These are phyloP conservation scores for Helicolenus hilgendorfi DNA, from an alignment of 2,797 vertebrate genomes.

Conservation along the genomic window DNA sequence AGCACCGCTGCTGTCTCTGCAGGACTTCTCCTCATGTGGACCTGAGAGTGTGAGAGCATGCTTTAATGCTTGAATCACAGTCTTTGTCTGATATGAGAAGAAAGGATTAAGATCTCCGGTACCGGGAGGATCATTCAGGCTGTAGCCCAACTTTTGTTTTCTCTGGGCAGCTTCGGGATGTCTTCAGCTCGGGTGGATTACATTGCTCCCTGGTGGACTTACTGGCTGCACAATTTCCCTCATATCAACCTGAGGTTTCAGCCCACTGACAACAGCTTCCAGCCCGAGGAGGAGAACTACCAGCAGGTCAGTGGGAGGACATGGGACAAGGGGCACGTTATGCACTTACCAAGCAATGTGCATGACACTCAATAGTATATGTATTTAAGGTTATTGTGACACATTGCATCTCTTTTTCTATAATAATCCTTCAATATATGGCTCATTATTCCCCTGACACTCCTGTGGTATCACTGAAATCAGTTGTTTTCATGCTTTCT, in stretches of 20 bases:
- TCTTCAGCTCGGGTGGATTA: conserved; percentile 91
- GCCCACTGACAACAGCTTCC: conserved; percentile 90
- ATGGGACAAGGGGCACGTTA: neutral
- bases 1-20: neutral
- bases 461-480: neutral
- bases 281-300: conserved; percentile 91
- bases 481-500: neutral
- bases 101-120: conserved; percentile 54
- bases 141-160: conserved; percentile 56
- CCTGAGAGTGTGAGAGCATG: conserved; percentile 42
- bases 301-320: conserved; percentile 91
- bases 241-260: conserved; percentile 92
- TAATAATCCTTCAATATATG: neutral
- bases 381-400: neutral
- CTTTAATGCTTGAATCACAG: conserved; percentile 48
- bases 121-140: conserved; percentile 52
- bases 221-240: conserved; percentile 95
- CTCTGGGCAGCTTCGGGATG: conserved; percentile 77
- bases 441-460: neutral
- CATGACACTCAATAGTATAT: neutral
- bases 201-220: conserved; percentile 95
- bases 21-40: conserved; percentile 33
- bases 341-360: neutral
- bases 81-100: conserved; percentile 85
- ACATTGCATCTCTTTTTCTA: neutral